Conservation (phyloP, 2,113 vertebrate species). For the Datnioides undecimradiatus region DNA sequence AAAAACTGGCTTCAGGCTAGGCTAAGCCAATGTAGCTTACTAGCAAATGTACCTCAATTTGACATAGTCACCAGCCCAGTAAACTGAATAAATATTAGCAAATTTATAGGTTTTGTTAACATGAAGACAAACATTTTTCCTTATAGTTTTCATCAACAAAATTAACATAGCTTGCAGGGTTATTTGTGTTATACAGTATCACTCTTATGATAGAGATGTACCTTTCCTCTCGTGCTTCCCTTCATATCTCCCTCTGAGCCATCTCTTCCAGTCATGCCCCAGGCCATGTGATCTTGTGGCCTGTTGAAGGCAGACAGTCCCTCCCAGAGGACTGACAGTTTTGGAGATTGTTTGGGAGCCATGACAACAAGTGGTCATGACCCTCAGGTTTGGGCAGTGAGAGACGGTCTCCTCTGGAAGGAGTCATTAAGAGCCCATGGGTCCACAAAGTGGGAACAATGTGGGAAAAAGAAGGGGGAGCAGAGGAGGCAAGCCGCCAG, state of each 20-base stretch:
- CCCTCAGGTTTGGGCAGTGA: slow-evolving; percentile 18
- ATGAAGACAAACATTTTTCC: too few species aligned
- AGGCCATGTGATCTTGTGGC: slow-evolving; percentile 9
- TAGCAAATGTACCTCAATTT: too few species aligned
- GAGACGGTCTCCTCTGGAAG: slow-evolving; percentile 8
- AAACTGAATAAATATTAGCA: too few species aligned
- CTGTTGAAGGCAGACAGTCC: slow-evolving; percentile 20
- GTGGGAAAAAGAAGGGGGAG: not conserved
- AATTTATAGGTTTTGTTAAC: too few species aligned
- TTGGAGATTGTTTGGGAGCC: slow-evolving; percentile 30
- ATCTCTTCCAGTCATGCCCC: slow-evolving; percentile 17
- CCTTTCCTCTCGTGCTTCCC: not conserved
- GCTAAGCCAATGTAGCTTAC: too few species aligned
- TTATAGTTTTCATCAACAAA: too few species aligned
- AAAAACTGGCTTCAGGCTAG: too few species aligned
- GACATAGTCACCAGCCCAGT: too few species aligned
- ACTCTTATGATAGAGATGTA: not conserved
- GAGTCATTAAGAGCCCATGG: slow-evolving; percentile 11
- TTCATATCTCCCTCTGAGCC: slow-evolving; percentile 10
- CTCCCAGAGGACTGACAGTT: slow-evolving; percentile 20
- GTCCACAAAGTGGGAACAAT: not conserved
- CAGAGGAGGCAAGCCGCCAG: not conserved
- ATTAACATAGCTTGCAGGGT: not conserved
- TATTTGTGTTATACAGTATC: not conserved
- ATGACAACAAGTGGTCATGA: slow-evolving; percentile 31